A percentile compares a stretch with the other conserved stretches of the same genome.
phyloP scores from a whole-genome alignment of 2,113 vertebrate species.

The Fukomys damarensis region DNA sequence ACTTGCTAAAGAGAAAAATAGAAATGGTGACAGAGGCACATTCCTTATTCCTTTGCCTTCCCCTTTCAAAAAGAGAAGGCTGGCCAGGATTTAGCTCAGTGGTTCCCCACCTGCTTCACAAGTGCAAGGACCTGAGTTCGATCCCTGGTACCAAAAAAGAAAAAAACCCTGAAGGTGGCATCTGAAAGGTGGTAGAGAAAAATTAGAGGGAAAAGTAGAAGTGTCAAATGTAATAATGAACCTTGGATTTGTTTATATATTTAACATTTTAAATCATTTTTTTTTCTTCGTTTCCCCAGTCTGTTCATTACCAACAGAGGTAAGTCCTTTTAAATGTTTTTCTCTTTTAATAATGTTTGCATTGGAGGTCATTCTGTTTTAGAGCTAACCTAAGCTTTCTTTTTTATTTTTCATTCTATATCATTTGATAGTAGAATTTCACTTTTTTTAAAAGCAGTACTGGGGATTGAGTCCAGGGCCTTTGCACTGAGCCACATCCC shows the following conservation, averaged over 20 bases:
- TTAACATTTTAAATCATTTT: slow-evolving; percentile 38
- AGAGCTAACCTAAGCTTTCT: background rate
- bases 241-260: background rate
- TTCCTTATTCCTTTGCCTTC: background rate
- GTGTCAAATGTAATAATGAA: background rate
- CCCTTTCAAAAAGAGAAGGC: background rate
- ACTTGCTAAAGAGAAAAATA: background rate
- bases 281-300: slow-evolving; percentile 81
- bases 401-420: slow-evolving; percentile 40
- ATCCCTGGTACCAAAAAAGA: no score
- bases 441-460: background rate
- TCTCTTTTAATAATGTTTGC: background rate
- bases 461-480: background rate
- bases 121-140: no score
- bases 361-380: slow-evolving; percentile 6
- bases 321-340: slow-evolving; percentile 81
- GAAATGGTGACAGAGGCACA: background rate
- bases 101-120: no score
- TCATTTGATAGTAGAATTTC: slow-evolving; percentile 19
- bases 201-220: background rate
- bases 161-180: background rate
- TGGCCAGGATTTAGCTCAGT: no score
- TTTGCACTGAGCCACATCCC: background rate
- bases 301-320: slow-evolving; percentile 91
- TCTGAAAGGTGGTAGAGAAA: background rate